Percentiles rank a stretch among this genome's conserved stretches.
Conservation (phyloP, 2,888 invertebrate genomes). For the Caenorhabditis panamensis region DNA sequence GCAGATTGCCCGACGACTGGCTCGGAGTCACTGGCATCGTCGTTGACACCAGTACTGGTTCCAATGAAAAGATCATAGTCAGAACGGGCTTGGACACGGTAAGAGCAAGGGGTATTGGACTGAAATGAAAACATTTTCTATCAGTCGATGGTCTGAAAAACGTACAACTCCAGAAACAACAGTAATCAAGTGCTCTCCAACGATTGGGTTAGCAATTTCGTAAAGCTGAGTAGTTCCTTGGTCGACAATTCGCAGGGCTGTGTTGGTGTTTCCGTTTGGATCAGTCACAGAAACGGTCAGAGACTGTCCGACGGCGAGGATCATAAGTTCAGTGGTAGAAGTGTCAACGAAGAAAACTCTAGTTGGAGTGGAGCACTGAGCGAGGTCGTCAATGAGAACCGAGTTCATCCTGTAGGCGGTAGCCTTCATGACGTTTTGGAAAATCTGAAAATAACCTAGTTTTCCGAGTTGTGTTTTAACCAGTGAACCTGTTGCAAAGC, state of each 20-base stretch:
- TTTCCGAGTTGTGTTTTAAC: neutral
- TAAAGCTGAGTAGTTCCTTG: slow-evolving; percentile 51
- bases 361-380: slow-evolving; percentile 47
- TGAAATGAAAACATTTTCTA: slow-evolving; percentile 12
- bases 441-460: slow-evolving; percentile 32
- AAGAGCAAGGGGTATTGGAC: slow-evolving; percentile 65
- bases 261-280: slow-evolving; percentile 66
- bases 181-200: slow-evolving; percentile 69
- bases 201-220: slow-evolving; percentile 54
- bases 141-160: no score
- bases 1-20: slow-evolving; percentile 64
- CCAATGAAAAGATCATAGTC: slow-evolving; percentile 71
- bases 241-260: slow-evolving; percentile 30
- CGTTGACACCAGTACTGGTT: slow-evolving; percentile 62
- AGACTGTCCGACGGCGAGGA: slow-evolving; percentile 70
- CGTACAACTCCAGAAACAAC: slow-evolving; percentile 32
- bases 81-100: slow-evolving; percentile 71
- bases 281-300: slow-evolving; percentile 67
- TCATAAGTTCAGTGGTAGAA: slow-evolving; percentile 64
- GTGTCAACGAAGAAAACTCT: slow-evolving; percentile 72
- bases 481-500: slow-evolving; percentile 21
- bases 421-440: slow-evolving; percentile 62
- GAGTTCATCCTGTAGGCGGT: slow-evolving; percentile 70
- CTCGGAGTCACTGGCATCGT: slow-evolving; percentile 63
- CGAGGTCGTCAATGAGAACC: slow-evolving; percentile 65